Evolutionary conservation across 2,797 vertebrate genomes (phyloP), one percentile per base, ranked within the genome.

Genomic region (Cichlasoma orientale): DNA sequence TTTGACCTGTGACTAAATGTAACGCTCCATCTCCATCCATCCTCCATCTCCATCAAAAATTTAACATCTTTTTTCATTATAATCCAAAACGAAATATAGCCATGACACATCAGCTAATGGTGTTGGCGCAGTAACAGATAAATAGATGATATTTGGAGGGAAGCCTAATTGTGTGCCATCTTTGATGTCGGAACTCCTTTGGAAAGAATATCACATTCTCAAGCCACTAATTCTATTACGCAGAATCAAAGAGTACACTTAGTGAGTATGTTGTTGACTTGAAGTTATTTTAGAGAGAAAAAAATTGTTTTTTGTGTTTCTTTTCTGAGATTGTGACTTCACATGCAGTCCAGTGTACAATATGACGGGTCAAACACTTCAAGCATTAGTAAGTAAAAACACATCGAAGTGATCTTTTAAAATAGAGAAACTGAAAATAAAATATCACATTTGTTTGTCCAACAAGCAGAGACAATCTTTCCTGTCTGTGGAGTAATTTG

Each of bases 1-100:
- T 74, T 74, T 89, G 68, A 90, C 83, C 77, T 5, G 2, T 47
- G 47, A 78, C 73, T 72, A 66, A 79, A 79, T 68, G 25, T 72
- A 78, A 79, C 72, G 74, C 69, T 58, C 36, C 36, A 36, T 36
- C 36, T 36, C 36, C 36, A 36, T 36, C 36, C 36, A 11, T 11
- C 36, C 36, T 36, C 36, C 36, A 36, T 36, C 29, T 72, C 44
- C 56, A 66, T 68, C 44, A 80, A 78, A 82, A 36, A 70, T 18
- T 27, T 57, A 38, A 80, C 41, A 72, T 77, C 47, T 61, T 70
- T 76, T 66, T 84, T 38, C 57, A 55, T 31, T 70, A 27, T 57
- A 41, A 74, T 41, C 47, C 33, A 38, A 77, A 76, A 83, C 31
- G 33, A 52, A 63, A 80, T 66, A 23, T 10, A 55, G 72, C 41